Conservation (phyloP, 64 coral and sea anemone genomes). For the Dendrophyllia cribrosa region DNA sequence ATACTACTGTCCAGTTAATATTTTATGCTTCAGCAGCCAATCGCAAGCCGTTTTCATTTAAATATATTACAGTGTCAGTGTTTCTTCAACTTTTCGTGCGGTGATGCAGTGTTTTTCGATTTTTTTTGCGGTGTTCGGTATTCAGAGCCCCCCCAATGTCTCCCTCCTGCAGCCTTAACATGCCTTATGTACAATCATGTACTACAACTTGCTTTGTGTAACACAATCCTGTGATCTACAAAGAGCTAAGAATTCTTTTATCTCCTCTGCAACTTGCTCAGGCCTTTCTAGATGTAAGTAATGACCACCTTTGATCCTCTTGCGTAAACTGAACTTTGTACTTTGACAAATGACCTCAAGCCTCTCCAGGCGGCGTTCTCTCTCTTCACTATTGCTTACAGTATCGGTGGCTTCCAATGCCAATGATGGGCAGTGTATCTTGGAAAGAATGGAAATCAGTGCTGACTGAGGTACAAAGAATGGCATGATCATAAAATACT, state of each 20-base stretch:
- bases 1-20: too few species aligned
- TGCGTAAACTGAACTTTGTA: background rate
- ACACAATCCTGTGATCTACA: background rate
- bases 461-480: background rate
- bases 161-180: too few species aligned
- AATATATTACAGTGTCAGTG: too few species aligned
- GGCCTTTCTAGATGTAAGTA: constrained; percentile 29
- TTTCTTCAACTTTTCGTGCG: too few species aligned
- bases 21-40: too few species aligned
- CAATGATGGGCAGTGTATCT: background rate
- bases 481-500: background rate
- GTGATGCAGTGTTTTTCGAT: too few species aligned
- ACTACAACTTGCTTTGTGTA: constrained; percentile 2
- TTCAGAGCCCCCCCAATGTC: too few species aligned
- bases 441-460: background rate
- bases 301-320: constrained; percentile 30
- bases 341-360: background rate
- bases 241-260: constrained; percentile 12
- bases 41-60: too few species aligned
- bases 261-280: background rate
- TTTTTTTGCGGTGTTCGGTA: too few species aligned
- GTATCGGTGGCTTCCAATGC: background rate
- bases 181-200: background rate
- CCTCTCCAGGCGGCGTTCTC: background rate
- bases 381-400: background rate